Conservation (phyloP, 1,140 invertebrate genomes). For the Drosophila sturtevanti region DNA sequence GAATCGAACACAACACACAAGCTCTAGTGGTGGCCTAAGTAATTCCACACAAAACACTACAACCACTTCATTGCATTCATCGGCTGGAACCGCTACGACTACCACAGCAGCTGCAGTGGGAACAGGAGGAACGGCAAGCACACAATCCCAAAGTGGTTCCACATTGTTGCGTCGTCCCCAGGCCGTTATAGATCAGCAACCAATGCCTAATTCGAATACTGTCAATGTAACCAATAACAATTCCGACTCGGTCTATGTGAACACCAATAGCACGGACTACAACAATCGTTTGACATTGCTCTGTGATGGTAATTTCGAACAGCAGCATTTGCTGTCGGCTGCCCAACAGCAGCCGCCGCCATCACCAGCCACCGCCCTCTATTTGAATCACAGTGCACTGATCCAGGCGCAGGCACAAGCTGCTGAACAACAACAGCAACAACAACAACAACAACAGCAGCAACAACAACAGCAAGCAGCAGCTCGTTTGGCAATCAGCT, state of each 20-base stretch:
- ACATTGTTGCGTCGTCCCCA: constrained; percentile 47
- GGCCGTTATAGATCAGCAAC: constrained; percentile 68
- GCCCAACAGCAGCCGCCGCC: constrained; percentile 69
- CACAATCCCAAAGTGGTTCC: not conserved
- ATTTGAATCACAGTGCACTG: constrained; percentile 70
- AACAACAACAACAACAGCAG: constrained; percentile 28
- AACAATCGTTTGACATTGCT: constrained; percentile 70
- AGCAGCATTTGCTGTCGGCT: constrained; percentile 62
- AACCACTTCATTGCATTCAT: constrained; percentile 74
- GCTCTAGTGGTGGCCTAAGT: constrained; percentile 69
- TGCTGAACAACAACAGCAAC: constrained; percentile 27
- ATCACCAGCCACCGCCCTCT: constrained; percentile 67
- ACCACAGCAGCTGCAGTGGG: not conserved
- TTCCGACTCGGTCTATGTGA: constrained; percentile 72
- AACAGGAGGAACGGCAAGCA: constrained; percentile 1
- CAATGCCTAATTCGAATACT: constrained; percentile 20
- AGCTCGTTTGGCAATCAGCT: constrained; percentile 59
- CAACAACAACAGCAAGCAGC: constrained; percentile 22
- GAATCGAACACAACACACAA: constrained; percentile 70
- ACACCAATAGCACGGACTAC: constrained; percentile 63
- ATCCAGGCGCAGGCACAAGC: constrained; percentile 61
- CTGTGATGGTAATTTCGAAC: constrained; percentile 67
- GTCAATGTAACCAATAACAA: constrained; percentile 52
- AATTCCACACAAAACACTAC: constrained; percentile 76
- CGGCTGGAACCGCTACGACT: constrained; percentile 45